These are phyloP conservation scores for Zapornia atra DNA, from an alignment of 2,113 vertebrate genomes.

Conservation along the genomic window DNA sequence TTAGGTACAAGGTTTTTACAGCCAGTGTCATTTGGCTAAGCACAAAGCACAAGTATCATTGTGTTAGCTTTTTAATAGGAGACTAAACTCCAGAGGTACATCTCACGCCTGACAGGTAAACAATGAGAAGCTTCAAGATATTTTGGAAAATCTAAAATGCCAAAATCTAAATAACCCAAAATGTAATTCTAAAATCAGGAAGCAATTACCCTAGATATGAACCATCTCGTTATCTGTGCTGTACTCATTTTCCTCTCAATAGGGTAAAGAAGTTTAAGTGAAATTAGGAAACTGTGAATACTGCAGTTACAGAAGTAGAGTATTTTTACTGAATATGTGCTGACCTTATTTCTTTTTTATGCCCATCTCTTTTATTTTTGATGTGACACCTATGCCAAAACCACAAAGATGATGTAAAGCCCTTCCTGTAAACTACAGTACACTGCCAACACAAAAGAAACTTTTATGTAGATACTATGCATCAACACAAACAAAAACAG, in stretches of 20 bases:
- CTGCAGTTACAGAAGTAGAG: not conserved
- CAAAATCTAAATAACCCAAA: not conserved
- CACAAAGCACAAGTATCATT: not conserved
- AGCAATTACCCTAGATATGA: not conserved
- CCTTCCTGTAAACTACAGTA: slow-evolving; percentile 24
- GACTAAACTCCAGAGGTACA: not conserved
- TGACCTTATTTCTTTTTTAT: slow-evolving; percentile 9
- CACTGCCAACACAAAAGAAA: not conserved
- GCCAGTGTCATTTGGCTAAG: not conserved
- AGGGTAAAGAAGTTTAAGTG: not conserved
- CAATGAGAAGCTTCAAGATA: not conserved
- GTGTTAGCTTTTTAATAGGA: not conserved
- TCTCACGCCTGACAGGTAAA: not conserved
- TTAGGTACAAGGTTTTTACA: not conserved
- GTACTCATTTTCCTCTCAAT: not conserved
- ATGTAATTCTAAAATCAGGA: not conserved
- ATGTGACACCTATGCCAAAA: not conserved
- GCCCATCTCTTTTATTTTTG: not conserved
- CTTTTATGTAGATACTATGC: not conserved
- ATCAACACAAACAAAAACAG: not conserved
- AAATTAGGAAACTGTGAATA: not conserved
- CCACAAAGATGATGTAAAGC: not conserved
- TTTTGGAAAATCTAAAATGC: not conserved
- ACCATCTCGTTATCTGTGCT: not conserved
- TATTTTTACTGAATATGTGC: not conserved